These are phyloP conservation scores for Aegithalos caudatus DNA, from an alignment of 2,113 vertebrate species.

Conservation along the genomic window DNA sequence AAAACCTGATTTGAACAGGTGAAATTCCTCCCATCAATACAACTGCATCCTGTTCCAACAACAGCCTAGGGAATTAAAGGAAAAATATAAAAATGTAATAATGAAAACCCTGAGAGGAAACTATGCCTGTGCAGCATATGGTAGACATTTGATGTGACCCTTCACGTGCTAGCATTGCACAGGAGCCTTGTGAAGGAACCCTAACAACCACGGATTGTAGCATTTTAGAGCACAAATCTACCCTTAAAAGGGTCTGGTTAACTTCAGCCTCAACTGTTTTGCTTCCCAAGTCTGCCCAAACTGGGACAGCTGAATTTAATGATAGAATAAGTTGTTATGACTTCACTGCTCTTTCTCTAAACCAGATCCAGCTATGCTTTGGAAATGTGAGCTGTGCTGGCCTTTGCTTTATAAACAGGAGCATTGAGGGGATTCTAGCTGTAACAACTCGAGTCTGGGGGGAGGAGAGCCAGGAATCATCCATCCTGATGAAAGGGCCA, in stretches of 20 bases:
- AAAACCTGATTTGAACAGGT: not conserved
- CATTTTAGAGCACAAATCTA: not conserved
- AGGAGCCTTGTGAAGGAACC: constrained; percentile 60
- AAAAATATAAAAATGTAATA: not conserved
- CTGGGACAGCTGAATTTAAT: not conserved
- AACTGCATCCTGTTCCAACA: not conserved
- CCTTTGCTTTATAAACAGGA: constrained; percentile 4
- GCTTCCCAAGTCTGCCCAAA: not conserved
- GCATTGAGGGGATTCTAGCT: not conserved
- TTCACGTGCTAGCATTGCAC: constrained; percentile 46
- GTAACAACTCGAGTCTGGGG: not conserved
- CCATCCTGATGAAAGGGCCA: not conserved
- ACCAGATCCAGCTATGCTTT: not conserved
- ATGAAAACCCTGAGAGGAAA: constrained; percentile 54
- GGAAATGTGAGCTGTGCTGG: not conserved
- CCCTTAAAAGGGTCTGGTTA: not conserved
- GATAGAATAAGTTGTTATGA: not conserved
- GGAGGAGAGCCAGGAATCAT: not conserved
- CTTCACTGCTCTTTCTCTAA: not conserved
- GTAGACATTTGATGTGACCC: constrained; percentile 64
- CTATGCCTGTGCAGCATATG: constrained; percentile 51
- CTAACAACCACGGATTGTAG: constrained; percentile 18
- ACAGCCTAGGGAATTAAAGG: not conserved
- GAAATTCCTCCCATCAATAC: not conserved
- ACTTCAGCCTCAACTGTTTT: constrained; percentile 6